These are phyloP conservation scores for Bembecia ichneumoniformis DNA, from an alignment of 2,888 invertebrate species.

Conservation along the genomic window DNA sequence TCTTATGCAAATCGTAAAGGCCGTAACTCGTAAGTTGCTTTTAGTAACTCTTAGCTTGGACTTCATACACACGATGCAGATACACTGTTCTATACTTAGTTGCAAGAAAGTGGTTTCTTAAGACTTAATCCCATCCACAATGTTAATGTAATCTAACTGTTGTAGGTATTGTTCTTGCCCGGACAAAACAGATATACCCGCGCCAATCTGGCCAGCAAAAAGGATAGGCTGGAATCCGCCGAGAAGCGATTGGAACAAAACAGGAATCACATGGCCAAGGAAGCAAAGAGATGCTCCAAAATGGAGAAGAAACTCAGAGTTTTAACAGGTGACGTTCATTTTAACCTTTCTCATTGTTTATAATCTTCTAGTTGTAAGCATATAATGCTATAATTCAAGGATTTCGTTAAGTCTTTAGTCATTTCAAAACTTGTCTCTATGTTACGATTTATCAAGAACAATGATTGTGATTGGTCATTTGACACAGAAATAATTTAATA, in stretches of 20 bases:
- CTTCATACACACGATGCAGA: too few species aligned
- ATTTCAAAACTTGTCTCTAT: too few species aligned
- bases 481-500: too few species aligned
- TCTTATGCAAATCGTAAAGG: too few species aligned
- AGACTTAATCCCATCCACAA: too few species aligned
- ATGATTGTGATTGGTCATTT: too few species aligned
- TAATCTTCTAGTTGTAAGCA: conserved; percentile 78
- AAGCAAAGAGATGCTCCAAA: conserved; percentile 96
- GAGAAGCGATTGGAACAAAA: conserved; percentile 95
- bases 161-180: conserved; percentile 88
- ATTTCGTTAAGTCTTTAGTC: too few species aligned
- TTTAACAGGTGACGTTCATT: conserved; percentile 75
- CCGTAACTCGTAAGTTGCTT: too few species aligned
- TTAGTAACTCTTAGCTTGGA: too few species aligned
- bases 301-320: conserved; percentile 98
- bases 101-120: too few species aligned
- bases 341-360: background rate
- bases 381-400: conserved; percentile 1
- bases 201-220: conserved; percentile 95
- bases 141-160: conserved; percentile 58
- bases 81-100: too few species aligned
- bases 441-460: too few species aligned
- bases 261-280: conserved; percentile 94
- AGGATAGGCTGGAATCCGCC: conserved; percentile 93
- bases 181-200: conserved; percentile 93